Conservation (phyloP, 2,113 vertebrate species). For the Eurystomus gularis region DNA sequence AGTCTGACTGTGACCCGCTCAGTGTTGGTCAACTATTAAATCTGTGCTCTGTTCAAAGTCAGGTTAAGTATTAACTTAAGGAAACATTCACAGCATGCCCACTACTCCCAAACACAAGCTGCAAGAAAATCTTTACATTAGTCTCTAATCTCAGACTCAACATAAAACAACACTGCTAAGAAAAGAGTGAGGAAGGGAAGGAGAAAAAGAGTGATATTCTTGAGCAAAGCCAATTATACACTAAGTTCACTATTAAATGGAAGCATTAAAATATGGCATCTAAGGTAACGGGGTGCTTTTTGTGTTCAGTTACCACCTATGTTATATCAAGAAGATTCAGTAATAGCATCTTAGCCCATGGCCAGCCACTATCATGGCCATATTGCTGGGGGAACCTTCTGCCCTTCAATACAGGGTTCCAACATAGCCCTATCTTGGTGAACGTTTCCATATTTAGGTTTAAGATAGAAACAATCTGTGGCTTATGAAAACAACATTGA, state of each 20-base stretch:
- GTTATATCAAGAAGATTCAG: not conserved
- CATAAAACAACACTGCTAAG: not conserved
- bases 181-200: not conserved
- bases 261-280: not conserved
- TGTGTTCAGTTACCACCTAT: not conserved
- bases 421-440: accelerated
- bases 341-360: not conserved
- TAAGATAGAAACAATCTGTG: not conserved
- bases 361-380: not conserved
- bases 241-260: not conserved
- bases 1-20: not conserved
- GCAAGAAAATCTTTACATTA: not conserved
- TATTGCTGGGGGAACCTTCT: not conserved
- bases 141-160: not conserved
- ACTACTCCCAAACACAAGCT: not conserved
- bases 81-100: not conserved
- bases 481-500: not conserved
- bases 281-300: not conserved
- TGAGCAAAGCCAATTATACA: not conserved
- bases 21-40: not conserved
- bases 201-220: not conserved
- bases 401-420: accelerated
- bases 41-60: not conserved
- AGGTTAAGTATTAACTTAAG: not conserved
- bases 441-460: not conserved